phyloP scores from a whole-genome alignment of 1,140 invertebrate genomes.

The Harpegnathos saltator region DNA sequence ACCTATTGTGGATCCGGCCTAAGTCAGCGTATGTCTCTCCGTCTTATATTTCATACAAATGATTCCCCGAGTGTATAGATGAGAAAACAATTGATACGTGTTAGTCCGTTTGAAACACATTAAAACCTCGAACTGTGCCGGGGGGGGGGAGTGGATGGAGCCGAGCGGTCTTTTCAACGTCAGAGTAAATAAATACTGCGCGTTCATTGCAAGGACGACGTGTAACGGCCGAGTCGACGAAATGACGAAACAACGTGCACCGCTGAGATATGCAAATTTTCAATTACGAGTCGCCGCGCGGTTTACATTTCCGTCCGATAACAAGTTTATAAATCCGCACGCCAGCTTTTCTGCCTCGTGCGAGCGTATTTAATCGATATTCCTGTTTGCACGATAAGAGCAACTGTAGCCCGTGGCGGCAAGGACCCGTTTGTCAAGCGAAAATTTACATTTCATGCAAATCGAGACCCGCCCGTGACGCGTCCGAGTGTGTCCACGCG shows the following conservation, averaged over 20 bases:
- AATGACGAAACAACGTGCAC: background rate
- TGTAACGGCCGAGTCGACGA: constrained; percentile 4
- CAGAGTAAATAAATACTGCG: constrained; percentile 26
- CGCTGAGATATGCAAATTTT: constrained; percentile 37
- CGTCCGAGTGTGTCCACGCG: constrained; percentile 10
- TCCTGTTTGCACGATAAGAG: constrained; percentile 46
- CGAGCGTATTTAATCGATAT: constrained; percentile 52
- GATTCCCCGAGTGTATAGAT: background rate
- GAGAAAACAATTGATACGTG: constrained; percentile 12
- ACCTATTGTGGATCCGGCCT: no score
- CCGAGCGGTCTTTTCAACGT: background rate
- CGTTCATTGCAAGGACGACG: constrained; percentile 3
- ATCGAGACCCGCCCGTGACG: constrained; percentile 21
- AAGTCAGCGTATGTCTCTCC: background rate
- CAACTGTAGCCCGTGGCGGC: constrained; percentile 9
- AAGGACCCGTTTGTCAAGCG: constrained; percentile 31
- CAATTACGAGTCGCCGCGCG: background rate
- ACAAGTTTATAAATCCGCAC: constrained; percentile 55
- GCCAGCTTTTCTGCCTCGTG: constrained; percentile 34
- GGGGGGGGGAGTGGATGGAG: background rate
- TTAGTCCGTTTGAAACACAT: background rate
- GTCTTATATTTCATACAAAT: background rate
- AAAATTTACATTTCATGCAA: constrained; percentile 57
- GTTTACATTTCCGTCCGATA: constrained; percentile 53
- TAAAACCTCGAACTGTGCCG: background rate